Evolutionary conservation across 2,113 vertebrate genomes (phyloP), one percentile per base, ranked within the genome.

Genomic region (Coturnix japonica): DNA sequence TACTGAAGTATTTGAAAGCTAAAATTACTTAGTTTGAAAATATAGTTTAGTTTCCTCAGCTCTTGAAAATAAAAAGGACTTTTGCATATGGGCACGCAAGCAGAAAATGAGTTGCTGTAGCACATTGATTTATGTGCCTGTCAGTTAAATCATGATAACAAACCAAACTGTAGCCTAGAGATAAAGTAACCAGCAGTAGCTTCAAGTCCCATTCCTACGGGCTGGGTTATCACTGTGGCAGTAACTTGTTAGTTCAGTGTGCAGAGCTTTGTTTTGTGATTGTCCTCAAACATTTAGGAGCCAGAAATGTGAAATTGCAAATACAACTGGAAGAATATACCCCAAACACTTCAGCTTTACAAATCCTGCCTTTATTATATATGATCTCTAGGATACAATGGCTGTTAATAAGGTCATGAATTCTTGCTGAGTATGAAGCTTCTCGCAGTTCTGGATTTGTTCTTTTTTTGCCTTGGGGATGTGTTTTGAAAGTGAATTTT

Each of bases 201-300:
- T 81, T 63, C 5, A 39, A 19, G 16, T 25, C 31, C 6, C n/a
- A 12, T 31, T 67, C 3, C 2, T 25, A 1, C 2, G 7, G 39
- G 20, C 2, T 65, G 64, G 46, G 7, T 73, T 66, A 31, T 83
- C 15, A 3, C 66, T n/a, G 44, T 26, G 33, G 41, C 25, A 10
- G 7, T n/a, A 47, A 8, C 21, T 49, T 15, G 0, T 31, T 0
- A 49, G 65, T 7, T 59, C 65, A 16, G 0, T 2, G 46, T 13
- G 11, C 77, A 67, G 60, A 44, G 41, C 56, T 77, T 64, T 64
- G 33, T 2, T 22, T 41, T 59, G 21, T 60, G 31, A 19, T 80
- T 9, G 15, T 41, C 8, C 13, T 46, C 14, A 1, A 5, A 1
- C 0, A 1, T 20, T 39, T 23, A 41, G 56, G 46, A 80, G 54